Evolutionary conservation across 2,888 invertebrate species (phyloP), one percentile per base, ranked within the genome.

Genomic region (Cosmorhoe ocellata): DNA sequence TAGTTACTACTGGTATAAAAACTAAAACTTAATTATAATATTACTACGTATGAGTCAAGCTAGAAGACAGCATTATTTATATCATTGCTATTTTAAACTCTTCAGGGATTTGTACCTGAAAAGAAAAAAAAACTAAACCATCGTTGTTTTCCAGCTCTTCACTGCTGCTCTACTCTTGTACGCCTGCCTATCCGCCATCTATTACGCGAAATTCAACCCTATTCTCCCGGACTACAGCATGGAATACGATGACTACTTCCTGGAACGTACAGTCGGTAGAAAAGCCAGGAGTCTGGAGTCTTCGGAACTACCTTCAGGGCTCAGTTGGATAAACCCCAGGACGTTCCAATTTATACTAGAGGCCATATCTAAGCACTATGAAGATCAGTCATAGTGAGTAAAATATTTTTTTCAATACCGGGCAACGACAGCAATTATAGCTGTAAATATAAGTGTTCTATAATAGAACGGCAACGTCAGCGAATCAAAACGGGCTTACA

Each of bases 141-240:
- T 18, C 18, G 18, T 27, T 28, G 2, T 42, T 27, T 89, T 91
- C 61, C 90, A 96, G 96, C 91, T 96, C 37, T 94, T 94, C 71
- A 96, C 96, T 5, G 96, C 96, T 0, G 92, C 93, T 3, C 87
- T 96, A 32, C 91, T 96, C 24, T 93, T 96, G 63, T 96, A 96
- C 88, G 96, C 96, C 48, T 95, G 95, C 45, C 92, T 96, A 66
- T 96, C 96, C 1, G 96, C 96, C 47, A 94, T 96, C 71, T 96
- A 96, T 83, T 96, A 96, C 83, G 96, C 96, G 43, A 96, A 96
- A 81, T 95, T 96, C 76, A 96, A 96, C 82, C 95, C 96, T 38
- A 91, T 95, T 53, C 91, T 94, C n/a, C 93, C 94, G 46, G 95
- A 95, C 79, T 94, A 94, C 76, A 94, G 94, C 67, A 91, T 92